phyloP scores from a whole-genome alignment of 2,888 invertebrate genomes.

The Ectemnius continuus region DNA sequence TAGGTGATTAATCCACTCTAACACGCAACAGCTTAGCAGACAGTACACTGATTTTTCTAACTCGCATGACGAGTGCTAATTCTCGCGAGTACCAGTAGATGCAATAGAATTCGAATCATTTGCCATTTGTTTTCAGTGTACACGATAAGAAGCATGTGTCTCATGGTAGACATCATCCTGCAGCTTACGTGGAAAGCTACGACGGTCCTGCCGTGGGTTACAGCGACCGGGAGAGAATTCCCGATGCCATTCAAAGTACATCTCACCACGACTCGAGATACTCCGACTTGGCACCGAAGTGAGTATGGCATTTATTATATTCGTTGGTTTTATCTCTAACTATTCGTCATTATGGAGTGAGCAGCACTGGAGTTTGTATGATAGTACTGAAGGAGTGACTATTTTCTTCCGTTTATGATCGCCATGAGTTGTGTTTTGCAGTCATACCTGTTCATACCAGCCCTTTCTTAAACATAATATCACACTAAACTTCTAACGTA shows the following conservation, averaged over 20 bases:
- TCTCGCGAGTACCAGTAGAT: background rate
- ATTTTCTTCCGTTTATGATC: conserved; percentile 36
- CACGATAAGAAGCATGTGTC: conserved; percentile 76
- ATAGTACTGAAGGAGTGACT: too few species aligned
- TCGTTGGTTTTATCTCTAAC: too few species aligned
- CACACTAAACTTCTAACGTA: conserved; percentile 71
- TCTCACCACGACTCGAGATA: conserved; percentile 85
- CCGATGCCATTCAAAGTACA: conserved; percentile 77
- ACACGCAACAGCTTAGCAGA: conserved; percentile 48
- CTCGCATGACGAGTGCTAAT: conserved; percentile 60
- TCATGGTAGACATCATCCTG: conserved; percentile 78
- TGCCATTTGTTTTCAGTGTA: conserved; percentile 69
- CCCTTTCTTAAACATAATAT: conserved; percentile 65
- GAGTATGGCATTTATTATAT: conserved; percentile 77
- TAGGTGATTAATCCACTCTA: conserved; percentile 16
- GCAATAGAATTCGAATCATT: background rate
- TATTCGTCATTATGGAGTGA: too few species aligned
- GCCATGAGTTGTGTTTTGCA: conserved; percentile 65
- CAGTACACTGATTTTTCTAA: conserved; percentile 52
- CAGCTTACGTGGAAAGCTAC: conserved; percentile 77
- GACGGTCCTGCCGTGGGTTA: conserved; percentile 79
- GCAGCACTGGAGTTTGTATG: too few species aligned
- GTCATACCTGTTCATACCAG: conserved; percentile 67
- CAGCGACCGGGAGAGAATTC: conserved; percentile 73
- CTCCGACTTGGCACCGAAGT: conserved; percentile 93